Evolutionary conservation across 2,888 invertebrate species (phyloP), one percentile per base, ranked within the genome.

Genomic region (Hecatera dysodea): DNA sequence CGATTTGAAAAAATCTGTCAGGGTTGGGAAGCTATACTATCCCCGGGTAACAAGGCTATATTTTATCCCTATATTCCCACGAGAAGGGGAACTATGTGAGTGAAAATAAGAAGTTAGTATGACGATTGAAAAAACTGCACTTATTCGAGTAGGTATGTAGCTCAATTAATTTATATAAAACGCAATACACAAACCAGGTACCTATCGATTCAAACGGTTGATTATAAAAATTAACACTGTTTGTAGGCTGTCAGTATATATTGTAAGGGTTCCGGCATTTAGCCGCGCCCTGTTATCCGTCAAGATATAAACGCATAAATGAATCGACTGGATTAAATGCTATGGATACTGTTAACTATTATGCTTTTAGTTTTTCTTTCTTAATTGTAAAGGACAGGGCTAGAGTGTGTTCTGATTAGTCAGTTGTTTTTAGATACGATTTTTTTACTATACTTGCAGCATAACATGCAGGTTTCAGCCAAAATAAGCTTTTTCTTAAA

Each of bases 231-330:
- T 65, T 33, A 59, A 56, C 55, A 74, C 59, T 79, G 53, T 60
- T 74, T 69, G 66, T 65, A 56, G 44, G 11, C 67, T 74, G 78
- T 70, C 75, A 74, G 53, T 61, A 29, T 46, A 67, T 39, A 39
- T 44, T 39, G 44, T 9, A 64, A 65, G 64, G 67, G 69, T 82
- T 80, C 82, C 76, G 80, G 72, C 82, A 80, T 48, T 67, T 1
- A 52, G 52, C 70, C 76, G 33, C 75, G 11, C 73, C 81, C 72
- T 62, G 33, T 19, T 72, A 61, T 22, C 50, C 36, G 75, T 81
- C 81, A 68, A 67, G 19, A 11, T 59, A 50, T 79, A 46, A 65
- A 56, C n/a, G 63, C 60, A n/a, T 66, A 62, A 78, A 67, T 78
- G 22, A 78, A 61, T 78, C 33, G 66, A 44, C 29, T 42, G 52